Evolutionary conservation across 1,140 invertebrate species (phyloP).

Genomic region (Trinorchestia longiramus): DNA sequence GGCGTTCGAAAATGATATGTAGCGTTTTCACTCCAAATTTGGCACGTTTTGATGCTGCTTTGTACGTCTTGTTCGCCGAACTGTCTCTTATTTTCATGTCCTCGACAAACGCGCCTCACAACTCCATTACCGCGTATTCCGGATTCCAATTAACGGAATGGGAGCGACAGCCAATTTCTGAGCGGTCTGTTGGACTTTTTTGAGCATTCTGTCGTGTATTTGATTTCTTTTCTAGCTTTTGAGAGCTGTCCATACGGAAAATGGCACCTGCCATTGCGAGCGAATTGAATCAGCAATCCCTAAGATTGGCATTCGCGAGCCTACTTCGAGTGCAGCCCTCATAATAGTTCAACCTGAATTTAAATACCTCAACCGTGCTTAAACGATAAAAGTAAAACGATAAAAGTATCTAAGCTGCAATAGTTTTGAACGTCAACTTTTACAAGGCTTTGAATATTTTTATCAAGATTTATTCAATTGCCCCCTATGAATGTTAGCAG

Average conservation of each 20-base stretch:
- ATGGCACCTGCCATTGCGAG: background rate
- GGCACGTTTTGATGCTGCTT: background rate
- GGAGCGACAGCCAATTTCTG: slow-evolving; percentile 36
- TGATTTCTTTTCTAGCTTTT: slow-evolving; percentile 21
- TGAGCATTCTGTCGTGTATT: slow-evolving; percentile 11
- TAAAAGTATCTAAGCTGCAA: background rate
- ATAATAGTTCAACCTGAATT: background rate
- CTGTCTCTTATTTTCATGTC: background rate
- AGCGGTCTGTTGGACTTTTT: slow-evolving; percentile 45
- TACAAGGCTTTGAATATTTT: background rate
- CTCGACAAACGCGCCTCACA: background rate
- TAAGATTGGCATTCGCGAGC: background rate
- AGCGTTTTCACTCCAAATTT: background rate
- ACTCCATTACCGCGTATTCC: slow-evolving; percentile 36
- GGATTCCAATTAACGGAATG: slow-evolving; percentile 47
- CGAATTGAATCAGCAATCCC: background rate
- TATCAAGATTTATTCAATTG: no score
- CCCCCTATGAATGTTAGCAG: no score
- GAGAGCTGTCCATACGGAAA: background rate
- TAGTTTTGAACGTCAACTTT: background rate
- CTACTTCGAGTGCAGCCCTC: background rate
- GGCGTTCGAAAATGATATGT: background rate
- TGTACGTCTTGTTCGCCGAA: background rate
- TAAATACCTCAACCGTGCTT: background rate
- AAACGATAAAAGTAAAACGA: background rate